Conservation (phyloP, 1,140 invertebrate genomes). For the Conus betulinus region DNA sequence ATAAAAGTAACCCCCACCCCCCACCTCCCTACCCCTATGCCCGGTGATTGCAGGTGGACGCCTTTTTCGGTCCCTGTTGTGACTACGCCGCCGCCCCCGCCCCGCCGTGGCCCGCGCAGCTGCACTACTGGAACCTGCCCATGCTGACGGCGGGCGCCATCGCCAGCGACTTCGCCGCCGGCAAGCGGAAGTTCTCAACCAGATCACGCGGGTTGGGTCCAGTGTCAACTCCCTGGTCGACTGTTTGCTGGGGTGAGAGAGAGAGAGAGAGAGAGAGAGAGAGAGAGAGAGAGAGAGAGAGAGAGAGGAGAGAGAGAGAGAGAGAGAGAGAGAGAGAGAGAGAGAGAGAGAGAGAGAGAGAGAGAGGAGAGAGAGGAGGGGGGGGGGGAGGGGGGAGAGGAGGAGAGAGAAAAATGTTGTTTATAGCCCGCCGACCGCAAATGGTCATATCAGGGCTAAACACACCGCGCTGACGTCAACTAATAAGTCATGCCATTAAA, state of each 20-base stretch:
- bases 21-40: background rate
- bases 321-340: too few relatives aligned
- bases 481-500: too few relatives aligned
- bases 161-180: constrained; percentile 83
- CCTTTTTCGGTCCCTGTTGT: constrained; percentile 90
- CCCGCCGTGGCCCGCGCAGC: constrained; percentile 82
- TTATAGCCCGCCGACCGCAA: background rate
- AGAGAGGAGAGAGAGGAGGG: too few relatives aligned
- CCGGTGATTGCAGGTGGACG: constrained; percentile 7
- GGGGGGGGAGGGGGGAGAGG: too few relatives aligned
- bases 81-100: constrained; percentile 94
- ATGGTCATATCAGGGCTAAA: background rate
- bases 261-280: constrained; percentile 75
- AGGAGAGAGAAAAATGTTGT: too few relatives aligned
- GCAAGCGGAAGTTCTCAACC: constrained; percentile 76
- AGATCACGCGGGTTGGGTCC: constrained; percentile 90
- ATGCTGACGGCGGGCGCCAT: constrained; percentile 90
- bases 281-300: too few relatives aligned
- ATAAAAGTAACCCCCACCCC: too few relatives aligned
- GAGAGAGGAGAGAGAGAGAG: too few relatives aligned
- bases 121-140: constrained; percentile 87
- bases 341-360: too few relatives aligned
- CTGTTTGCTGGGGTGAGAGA: constrained; percentile 82
- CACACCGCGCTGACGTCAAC: too few relatives aligned
- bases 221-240: constrained; percentile 84